These are phyloP conservation scores for Helicorthomorpha holstii DNA, from an alignment of 1,140 invertebrate genomes.

Conservation along the genomic window DNA sequence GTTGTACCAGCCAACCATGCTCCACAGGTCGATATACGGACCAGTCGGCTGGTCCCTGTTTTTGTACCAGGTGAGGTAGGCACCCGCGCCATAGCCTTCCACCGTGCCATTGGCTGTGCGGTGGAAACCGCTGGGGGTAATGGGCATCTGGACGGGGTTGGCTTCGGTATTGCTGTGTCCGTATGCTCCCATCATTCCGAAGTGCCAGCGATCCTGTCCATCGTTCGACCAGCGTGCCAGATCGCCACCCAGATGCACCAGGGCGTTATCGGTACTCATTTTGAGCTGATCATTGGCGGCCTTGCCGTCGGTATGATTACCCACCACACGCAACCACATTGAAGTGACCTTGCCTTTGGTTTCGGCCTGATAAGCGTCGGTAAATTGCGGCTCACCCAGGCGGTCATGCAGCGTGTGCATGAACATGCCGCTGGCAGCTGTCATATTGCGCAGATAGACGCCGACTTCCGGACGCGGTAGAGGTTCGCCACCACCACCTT, in stretches of 20 bases:
- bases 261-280: background rate
- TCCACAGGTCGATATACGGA: background rate
- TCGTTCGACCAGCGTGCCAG: background rate
- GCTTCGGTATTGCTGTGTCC: background rate
- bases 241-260: background rate
- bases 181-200: background rate
- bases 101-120: background rate
- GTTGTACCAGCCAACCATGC: background rate
- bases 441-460: too few relatives aligned
- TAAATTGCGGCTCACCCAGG: too few relatives aligned
- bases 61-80: background rate
- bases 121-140: background rate
- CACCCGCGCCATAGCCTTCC: background rate
- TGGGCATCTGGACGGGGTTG: background rate
- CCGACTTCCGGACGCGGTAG: too few relatives aligned
- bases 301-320: background rate
- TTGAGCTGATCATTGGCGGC: background rate
- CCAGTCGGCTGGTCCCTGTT: background rate
- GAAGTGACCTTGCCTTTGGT: too few relatives aligned
- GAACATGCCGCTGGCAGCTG: too few relatives aligned
- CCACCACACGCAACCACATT: background rate
- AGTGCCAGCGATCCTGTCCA: background rate
- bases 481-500: too few relatives aligned
- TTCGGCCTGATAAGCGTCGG: too few relatives aligned
- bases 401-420: too few relatives aligned